Evolutionary conservation across 2,797 vertebrate species (phyloP), one percentile per base, ranked within the genome.

Genomic region (Delichon dasypus): DNA sequence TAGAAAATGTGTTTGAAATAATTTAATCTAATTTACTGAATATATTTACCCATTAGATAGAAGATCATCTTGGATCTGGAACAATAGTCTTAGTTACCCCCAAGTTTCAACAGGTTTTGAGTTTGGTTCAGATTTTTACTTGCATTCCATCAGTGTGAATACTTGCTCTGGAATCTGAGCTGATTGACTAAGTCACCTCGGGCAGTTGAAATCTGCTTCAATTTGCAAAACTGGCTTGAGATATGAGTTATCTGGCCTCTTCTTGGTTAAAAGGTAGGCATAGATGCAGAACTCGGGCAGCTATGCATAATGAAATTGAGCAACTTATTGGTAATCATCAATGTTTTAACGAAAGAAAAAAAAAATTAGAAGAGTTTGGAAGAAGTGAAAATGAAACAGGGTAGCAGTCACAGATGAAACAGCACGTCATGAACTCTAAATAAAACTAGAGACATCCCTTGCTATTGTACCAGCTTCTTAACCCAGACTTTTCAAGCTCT

Each of bases 121-220:
- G 36, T 74, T 92, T 13, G 29, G 64, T 78, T 70, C 29, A 76
- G 42, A 87, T 91, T 89, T 85, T 89, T 67, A 85, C 45, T 88
- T 66, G 70, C 55, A 73, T 96, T 93, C 79, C 58, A 78, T 36
- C 29, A 19, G 45, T 62, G 89, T 95, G 92, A 93, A 45, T 70
- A 60, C 16, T 86, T 85, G 44, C 54, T 92, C 47, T 78, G 91
- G 73, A 44, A 92, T 60, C 51, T 88, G 27, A 93, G 8, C 38
- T 2, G 1, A 21, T 58, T 81, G 72, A 68, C 50, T 81, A 47
- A 86, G 29, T 64, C 45, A 70, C 54, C 70, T 76, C 23, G 4
- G 76, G 73, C 78, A 75, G 58, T 6, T 61, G 32, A 89, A 95
- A 85, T 61, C 19, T 6, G 3, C 45, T 76, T 77, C 42, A 58